Base-by-base conservation (phyloP, 2,888 invertebrate genomes). In the Xanthostigma xanthostigma region DNA sequence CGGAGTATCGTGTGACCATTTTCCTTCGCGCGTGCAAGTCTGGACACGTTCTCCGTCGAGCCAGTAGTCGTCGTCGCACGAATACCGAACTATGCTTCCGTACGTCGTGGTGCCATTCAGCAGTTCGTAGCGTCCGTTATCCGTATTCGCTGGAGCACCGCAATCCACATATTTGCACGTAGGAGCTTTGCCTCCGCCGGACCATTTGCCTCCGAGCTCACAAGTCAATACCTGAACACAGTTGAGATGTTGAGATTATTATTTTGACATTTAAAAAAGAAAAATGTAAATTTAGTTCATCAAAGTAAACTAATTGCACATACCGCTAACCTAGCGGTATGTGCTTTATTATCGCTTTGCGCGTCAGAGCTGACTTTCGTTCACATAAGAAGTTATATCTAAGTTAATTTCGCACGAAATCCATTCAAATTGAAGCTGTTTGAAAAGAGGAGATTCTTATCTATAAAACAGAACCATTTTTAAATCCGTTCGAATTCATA, bases 81-180 rank as follows among this genome's bases (percentile, higher is more conserved):
- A 75, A 64, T 91, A 92, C 60, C 82, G 81, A 0, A 85, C 81
- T 33, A 82, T 62, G 46, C 89, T 87, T 2, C 81, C 83, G 37
- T 84, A 87, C 0, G 87, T 88, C 0, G 91, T 90, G 2, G 87
- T 83, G 3, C 80, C 79, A 60, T 91, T 90, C 9, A 84, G 62
- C 1, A 90, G 69, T 17, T 72, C 70, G 56, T 81, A 83, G 49
- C 74, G 74, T 1, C 88, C 90, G 55, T 83, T 84, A 63, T 84
- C 84, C 4, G 87, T 79, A 55, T 82, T 79, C 0, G 83, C 84
- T 0, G 86, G 88, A 8, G 84, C 81, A 0, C 87, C 89, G 63
- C 89, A 92, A 64, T 86, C 90, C 3, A 91, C 85, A 66, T 83
- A 91, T 62, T 85, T 81, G 64, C 92, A 92, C 3, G 80, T 76